A percentile compares a stretch with the other conserved stretches of the same genome.
Evolutionary conservation across 2,888 invertebrate genomes (phyloP).

Genomic region (Lasioglossum malachurum): DNA sequence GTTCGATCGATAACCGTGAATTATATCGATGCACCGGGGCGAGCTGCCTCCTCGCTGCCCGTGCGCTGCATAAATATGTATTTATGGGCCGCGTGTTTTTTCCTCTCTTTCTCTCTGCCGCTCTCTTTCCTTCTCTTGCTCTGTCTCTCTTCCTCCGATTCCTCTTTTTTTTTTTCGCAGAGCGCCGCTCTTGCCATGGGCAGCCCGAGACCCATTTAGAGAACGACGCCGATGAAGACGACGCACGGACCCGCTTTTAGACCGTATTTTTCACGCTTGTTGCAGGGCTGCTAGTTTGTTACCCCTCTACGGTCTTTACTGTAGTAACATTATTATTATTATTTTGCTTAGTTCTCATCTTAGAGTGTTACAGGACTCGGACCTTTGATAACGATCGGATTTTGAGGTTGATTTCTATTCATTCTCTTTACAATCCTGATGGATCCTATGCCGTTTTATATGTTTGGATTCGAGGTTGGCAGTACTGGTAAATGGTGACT

Average conservation of each 20-base stretch:
- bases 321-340: no score
- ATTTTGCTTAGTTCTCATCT: not conserved
- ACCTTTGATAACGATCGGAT: not conserved
- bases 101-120: not conserved
- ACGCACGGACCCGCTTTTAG: not conserved
- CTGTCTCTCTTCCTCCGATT: not conserved
- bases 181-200: not conserved
- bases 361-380: not conserved
- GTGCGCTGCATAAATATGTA: slow-evolving; percentile 47
- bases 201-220: slow-evolving; percentile 27
- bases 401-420: not conserved
- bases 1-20: slow-evolving; percentile 65
- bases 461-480: no score
- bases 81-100: slow-evolving; percentile 40
- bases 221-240: slow-evolving; percentile 7
- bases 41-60: slow-evolving; percentile 12
- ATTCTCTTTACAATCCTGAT: not conserved
- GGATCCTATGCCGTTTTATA: not conserved
- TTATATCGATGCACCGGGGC: slow-evolving; percentile 61
- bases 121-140: not conserved
- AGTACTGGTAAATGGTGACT: no score
- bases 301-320: not conserved
- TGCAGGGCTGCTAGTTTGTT: not conserved
- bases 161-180: not conserved
- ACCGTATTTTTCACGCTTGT: not conserved